Conservation (phyloP, 2,888 invertebrate species). For the Sinohyriopsis cumingii region DNA sequence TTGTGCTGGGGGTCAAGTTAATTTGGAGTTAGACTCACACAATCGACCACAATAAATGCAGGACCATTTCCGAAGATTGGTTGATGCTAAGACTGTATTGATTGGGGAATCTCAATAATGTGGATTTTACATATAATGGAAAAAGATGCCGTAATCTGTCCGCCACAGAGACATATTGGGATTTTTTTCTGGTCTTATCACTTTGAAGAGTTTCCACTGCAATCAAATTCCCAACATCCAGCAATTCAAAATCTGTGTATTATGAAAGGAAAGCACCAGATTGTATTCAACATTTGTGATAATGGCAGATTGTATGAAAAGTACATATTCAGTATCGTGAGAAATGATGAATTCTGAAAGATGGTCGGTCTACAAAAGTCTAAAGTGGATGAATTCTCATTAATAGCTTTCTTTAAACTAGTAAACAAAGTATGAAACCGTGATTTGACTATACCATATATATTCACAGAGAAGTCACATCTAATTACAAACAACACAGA, state of each 20-base stretch:
- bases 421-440: too few relatives aligned
- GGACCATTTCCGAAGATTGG: constrained; percentile 25
- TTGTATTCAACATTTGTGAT: constrained; percentile 38
- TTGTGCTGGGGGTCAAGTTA: constrained; percentile 46
- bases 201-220: constrained; percentile 15
- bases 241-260: constrained; percentile 38
- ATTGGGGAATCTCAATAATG: constrained; percentile 45
- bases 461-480: too few relatives aligned
- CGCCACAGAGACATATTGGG: constrained; percentile 43
- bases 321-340: constrained; percentile 34
- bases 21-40: constrained; percentile 47
- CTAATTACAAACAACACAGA: too few relatives aligned
- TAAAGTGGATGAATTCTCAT: too few relatives aligned
- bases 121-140: constrained; percentile 53
- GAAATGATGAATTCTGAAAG: constrained; percentile 25
- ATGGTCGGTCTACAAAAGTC: constrained; percentile 9
- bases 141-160: constrained; percentile 28
- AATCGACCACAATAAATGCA: constrained; percentile 42
- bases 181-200: constrained; percentile 30
- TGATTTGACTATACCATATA: too few relatives aligned
- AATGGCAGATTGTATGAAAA: constrained; percentile 36
- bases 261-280: constrained; percentile 30
- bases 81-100: constrained; percentile 38
- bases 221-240: constrained; percentile 28
- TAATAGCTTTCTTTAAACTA: too few relatives aligned